Evolutionary conservation across 2,888 invertebrate genomes (phyloP), one percentile per base, ranked within the genome.

Genomic region (Ypsolopha scabrella): DNA sequence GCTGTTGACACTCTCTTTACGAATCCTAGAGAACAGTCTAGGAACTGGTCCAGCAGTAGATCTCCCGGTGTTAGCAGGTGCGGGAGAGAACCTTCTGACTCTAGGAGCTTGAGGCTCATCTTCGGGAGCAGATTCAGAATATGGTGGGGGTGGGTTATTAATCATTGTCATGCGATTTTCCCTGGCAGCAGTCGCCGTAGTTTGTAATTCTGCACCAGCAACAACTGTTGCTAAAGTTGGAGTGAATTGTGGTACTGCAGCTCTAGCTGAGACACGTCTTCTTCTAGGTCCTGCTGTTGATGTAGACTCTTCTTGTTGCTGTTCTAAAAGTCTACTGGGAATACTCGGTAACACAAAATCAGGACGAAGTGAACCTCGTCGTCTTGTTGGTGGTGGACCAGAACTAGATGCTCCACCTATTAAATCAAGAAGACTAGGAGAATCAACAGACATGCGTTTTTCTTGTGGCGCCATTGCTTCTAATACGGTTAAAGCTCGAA

Each of bases 401-500:
- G 38, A 7, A 41, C 58, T 57, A 14, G 57, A 54, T n/a, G 70
- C 58, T 38, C 70, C 68, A 8, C 68, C 57, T 41, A 80, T 61
- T 38, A 80, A 58, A 41, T 77, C 76, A 51, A 78, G 58, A 43
- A 80, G 58, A 0, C 77, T 70, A 2, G 72, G 60, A 7, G 72
- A 57, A 38, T 70, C 69, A 43, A 53, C 51, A 39, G 58, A 58
- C 37, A 58, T 57, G 8, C 54, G 57, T 33, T 60, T 56, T 49
- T 60, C 64, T 52, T 67, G 67, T 35, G 68, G 67, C 11, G 60
- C 60, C 38, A 75, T 80, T 6, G 85, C 82, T 58, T 86, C 83
- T 58, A 94, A 82, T n/a, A 91, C 89, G 47, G 93, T 92, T 48
- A 95, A 75, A 0, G 94, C 94, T 52, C 94, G 87, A 34, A 95